Base-by-base conservation (phyloP, 2,888 invertebrate species). In the Athalia rosae region DNA sequence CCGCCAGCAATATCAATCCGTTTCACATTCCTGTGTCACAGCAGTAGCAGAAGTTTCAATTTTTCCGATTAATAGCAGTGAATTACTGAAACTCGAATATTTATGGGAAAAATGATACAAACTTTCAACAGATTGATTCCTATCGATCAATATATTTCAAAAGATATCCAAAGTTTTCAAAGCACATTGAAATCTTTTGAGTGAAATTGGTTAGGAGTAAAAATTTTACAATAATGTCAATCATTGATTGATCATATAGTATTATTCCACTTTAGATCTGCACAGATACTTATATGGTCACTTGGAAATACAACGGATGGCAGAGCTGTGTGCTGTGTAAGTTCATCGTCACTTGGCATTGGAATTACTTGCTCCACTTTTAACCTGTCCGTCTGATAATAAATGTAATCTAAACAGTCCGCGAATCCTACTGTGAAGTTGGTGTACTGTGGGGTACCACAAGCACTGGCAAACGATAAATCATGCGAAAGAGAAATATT, bases 341-440 rank as follows among this genome's bases (percentile, higher is more conserved):
- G 91, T 87, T 97, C 95, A 83, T 96, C 95, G 61, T 93, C 91
- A 66, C 93, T 93, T 0, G 98, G 98, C 83, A 97, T 90, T 0
- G 98, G 97, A 78, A 98, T 92, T 0, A 95, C 93, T 92, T 95
- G 92, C 63, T 92, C 90, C 0, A 96, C 93, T 83, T 90, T 86
- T 13, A 96, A 89, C 76, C 92, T 91, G 77, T 92, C 90, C 79
- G 91, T 92, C 83, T 97, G 95, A 86, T 95, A 95, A 90, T 94
- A 98, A 85, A 99, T 98, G 86, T 98, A 98, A 91, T 99, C 99
- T 77, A 99, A 91, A 78, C 97, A 97, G 67, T 94, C 98, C 9
- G 94, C 92, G 91, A 98, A 98, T 0, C 92, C 93, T 0, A 91
- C 91, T 0, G 97, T 97, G 85, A 93, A 98, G 89, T 98, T 98